Percentiles rank a stretch among this genome's conserved stretches.
phyloP scores from a whole-genome alignment of 2,797 vertebrate genomes.

The Scomberomorus guttatus region DNA sequence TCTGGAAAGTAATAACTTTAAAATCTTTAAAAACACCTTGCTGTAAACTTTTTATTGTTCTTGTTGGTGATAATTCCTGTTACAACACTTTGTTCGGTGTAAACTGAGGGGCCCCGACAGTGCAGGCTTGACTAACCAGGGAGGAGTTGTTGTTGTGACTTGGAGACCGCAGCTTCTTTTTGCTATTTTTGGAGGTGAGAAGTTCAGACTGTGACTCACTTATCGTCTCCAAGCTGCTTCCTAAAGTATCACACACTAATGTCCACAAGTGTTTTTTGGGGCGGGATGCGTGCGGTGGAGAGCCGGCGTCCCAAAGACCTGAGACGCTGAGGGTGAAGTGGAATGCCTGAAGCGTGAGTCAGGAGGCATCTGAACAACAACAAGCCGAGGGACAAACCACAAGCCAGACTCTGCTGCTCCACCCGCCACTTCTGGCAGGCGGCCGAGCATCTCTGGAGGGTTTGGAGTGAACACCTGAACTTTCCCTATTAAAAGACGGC shows the following conservation, averaged over 20 bases:
- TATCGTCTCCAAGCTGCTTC: not conserved
- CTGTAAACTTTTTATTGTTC: too few relatives aligned
- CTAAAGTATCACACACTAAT: not conserved
- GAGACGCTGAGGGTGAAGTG: conserved; percentile 12
- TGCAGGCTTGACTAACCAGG: conserved; percentile 16
- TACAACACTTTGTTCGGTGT: not conserved
- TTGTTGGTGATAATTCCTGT: not conserved
- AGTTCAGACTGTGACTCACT: conserved; percentile 51
- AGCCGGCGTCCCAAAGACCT: conserved; percentile 4
- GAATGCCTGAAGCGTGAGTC: conserved; percentile 50
- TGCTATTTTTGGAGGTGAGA: conserved; percentile 36
- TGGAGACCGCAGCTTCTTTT: not conserved
- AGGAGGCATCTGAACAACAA: conserved; percentile 32
- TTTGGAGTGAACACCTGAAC: too few relatives aligned
- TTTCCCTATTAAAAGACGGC: too few relatives aligned
- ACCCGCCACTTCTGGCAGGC: not conserved
- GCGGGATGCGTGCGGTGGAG: not conserved
- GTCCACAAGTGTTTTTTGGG: conserved; percentile 27
- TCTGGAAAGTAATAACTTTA: too few relatives aligned
- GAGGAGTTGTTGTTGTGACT: conserved; percentile 33
- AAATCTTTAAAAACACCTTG: too few relatives aligned
- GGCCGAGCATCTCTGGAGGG: not conserved
- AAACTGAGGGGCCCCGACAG: not conserved
- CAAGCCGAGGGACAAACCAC: not conserved
- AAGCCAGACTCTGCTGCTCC: not conserved